These are phyloP conservation scores for Gerris lacustris DNA, from an alignment of 2,888 invertebrate genomes.

Conservation along the genomic window DNA sequence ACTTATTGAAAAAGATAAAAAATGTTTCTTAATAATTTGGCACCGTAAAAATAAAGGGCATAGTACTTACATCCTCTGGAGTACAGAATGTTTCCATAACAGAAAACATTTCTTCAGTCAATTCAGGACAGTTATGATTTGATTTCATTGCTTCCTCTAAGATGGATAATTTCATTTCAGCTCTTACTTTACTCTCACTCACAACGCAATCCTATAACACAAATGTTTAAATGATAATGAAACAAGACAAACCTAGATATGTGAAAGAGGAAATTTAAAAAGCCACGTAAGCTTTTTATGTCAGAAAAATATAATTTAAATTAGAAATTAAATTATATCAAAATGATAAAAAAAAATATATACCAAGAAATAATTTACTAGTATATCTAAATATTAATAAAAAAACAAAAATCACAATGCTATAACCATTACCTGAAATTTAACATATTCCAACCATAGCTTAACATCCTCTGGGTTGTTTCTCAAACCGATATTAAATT, in stretches of 20 bases:
- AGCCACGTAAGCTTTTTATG: too few species aligned
- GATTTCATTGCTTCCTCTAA: slow-evolving; percentile 47
- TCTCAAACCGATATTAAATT: slow-evolving; percentile 43
- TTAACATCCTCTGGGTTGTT: slow-evolving; percentile 43
- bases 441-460: slow-evolving; percentile 48
- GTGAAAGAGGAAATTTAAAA: too few species aligned
- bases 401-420: background rate
- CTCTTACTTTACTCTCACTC: slow-evolving; percentile 36
- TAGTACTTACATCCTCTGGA: slow-evolving; percentile 40
- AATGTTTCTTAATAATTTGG: too few species aligned
- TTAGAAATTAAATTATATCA: too few species aligned
- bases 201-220: slow-evolving; percentile 36
- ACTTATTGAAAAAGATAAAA: too few species aligned
- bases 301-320: too few species aligned
- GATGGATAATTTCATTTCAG: slow-evolving; percentile 49
- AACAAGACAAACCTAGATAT: too few species aligned
- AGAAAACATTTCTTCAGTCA: slow-evolving; percentile 42
- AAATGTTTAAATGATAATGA: too few species aligned
- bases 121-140: slow-evolving; percentile 43
- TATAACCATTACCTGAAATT: slow-evolving; percentile 40
- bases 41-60: too few species aligned
- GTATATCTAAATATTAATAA: slow-evolving; percentile 27
- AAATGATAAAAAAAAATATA: slow-evolving; percentile 19
- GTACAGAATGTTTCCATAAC: slow-evolving; percentile 44
- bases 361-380: slow-evolving; percentile 14